These are phyloP conservation scores for Numenius arquata DNA, from an alignment of 2,113 vertebrate genomes.

Conservation along the genomic window DNA sequence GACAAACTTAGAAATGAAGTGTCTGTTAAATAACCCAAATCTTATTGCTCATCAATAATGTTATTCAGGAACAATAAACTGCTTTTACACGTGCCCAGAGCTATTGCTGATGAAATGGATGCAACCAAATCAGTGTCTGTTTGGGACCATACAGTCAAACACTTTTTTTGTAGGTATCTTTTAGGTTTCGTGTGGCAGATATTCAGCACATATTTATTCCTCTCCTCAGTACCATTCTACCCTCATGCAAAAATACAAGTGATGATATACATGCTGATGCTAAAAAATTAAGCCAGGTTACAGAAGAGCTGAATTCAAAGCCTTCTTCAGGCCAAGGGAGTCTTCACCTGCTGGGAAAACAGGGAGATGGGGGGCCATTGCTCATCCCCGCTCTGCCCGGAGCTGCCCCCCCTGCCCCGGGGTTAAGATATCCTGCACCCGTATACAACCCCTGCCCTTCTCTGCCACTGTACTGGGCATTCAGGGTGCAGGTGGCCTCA, in stretches of 20 bases:
- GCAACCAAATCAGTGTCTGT: not conserved
- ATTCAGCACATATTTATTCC: not conserved
- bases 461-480: not conserved
- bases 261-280: not conserved
- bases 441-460: not conserved
- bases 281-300: not conserved
- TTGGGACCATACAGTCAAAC: not conserved
- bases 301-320: not conserved
- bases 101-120: not conserved
- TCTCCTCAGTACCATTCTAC: not conserved
- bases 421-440: not conserved
- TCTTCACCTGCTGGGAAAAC: not conserved
- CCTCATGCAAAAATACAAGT: not conserved
- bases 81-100: not conserved
- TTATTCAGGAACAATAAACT: not conserved
- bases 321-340: not conserved
- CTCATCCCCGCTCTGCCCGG: rapidly evolving
- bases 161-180: not conserved
- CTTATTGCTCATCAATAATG: not conserved
- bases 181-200: not conserved
- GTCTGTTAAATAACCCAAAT: not conserved
- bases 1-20: not conserved
- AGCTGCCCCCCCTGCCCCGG: not conserved
- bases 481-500: too few relatives aligned
- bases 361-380: not conserved